Base-by-base conservation (phyloP, 2,113 vertebrate species). In the Meles meles region DNA sequence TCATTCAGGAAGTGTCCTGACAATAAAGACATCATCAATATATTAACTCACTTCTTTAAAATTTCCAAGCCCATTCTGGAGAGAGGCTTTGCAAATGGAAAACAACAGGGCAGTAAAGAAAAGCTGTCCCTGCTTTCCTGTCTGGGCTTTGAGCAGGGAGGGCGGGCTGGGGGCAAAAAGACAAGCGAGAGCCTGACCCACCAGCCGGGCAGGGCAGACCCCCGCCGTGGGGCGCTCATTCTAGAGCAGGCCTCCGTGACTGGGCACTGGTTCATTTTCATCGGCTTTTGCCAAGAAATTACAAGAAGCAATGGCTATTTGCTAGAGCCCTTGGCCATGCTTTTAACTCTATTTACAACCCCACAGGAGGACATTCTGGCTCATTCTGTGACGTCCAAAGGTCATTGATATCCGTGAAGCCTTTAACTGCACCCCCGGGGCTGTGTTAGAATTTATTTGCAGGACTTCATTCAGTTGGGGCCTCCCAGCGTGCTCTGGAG, bases 21-120 rank as follows among this genome's bases (percentile, higher is more conserved):
- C 90, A 82, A 77, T 96, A 87, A 97, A 97, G 82, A 88, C 94
- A 79, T 96, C 96, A 88, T 93, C 57, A 2, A 83, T 83, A 44
- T 21, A 71, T 79, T 89, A 52, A 76, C 88, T 81, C 84, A 55
- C 91, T 65, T 95, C 91, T 95, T 93, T 92, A 85, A 85, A 76
- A 31, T 76, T 42, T 74, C 44, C 84, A 14, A 79, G 91, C 91
- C 69, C 15, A 0, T 89, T 92, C 42, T 63, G 72, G 57, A 77
- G 71, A 44, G 57, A 82, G 85, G n/a, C 37, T 85, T 85, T 59
- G 47, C 84, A 95, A 86, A 76, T 69, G 94, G 88, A 86, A 92
- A 88, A 39, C 88, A 82, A 92, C 39, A 27, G 9, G 0, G 88
- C 71, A 39, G 3, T 84, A 61, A 88, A 84, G 52, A 55, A 55